These are phyloP conservation scores for Bicyclus anynana DNA, from an alignment of 1,140 invertebrate genomes.

Conservation along the genomic window DNA sequence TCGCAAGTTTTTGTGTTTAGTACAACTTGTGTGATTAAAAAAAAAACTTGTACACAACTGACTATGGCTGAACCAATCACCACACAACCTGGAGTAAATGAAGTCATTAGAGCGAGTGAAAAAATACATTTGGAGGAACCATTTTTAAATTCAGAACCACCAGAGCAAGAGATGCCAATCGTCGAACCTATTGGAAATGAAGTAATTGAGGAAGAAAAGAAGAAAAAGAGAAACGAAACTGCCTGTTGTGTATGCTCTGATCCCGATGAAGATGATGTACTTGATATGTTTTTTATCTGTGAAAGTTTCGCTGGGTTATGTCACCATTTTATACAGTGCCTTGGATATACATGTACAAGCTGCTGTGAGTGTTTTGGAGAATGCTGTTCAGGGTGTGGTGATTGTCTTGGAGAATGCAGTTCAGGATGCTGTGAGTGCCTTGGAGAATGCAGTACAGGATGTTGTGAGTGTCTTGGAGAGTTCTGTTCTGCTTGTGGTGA, in stretches of 20 bases:
- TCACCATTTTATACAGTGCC: too few relatives aligned
- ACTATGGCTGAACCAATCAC: too few relatives aligned
- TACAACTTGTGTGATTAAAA: too few relatives aligned
- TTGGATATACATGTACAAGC: neutral
- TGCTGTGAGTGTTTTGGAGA: slow-evolving; percentile 4
- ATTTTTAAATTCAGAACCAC: neutral
- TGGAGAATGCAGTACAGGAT: neutral
- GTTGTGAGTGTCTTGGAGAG: neutral
- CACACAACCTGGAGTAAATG: too few relatives aligned
- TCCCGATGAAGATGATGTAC: neutral
- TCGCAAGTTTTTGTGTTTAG: too few relatives aligned
- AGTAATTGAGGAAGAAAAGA: neutral
- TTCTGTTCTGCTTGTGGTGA: neutral
- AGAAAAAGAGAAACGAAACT: neutral
- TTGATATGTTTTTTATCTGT: neutral
- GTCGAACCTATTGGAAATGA: neutral
- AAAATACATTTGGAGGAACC: neutral
- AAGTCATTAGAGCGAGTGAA: neutral
- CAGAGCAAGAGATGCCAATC: neutral
- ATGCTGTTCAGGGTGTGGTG: neutral
- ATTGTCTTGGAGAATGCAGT: too few relatives aligned
- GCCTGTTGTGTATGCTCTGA: neutral
- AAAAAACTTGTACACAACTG: too few relatives aligned
- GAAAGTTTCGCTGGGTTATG: neutral
- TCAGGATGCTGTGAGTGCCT: neutral